Evolutionary conservation across 2,113 vertebrate genomes (phyloP).

Genomic region (sheep (Ovis aries)): ARS-UI_Ramb_v3.0 NC_056070.1:34129501-34130000

Average conservation of each 20-base stretch:
- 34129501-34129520: neutral
- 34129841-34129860: neutral
- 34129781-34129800: accelerated
- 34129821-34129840: neutral
- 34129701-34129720: neutral
- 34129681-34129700: neutral
- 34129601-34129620: neutral
- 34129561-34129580: neutral
- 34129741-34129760: neutral
- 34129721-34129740: neutral
- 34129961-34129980: no score
- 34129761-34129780: neutral
- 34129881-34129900: neutral
- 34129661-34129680: no score
- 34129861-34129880: neutral
- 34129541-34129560: neutral
- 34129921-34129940: no score
- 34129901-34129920: neutral
- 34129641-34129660: neutral
- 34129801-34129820: no score
- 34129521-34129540: neutral
- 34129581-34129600: neutral
- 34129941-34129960: no score
- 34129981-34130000: no score
- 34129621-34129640: neutral